Conservation (phyloP, 2,113 vertebrate genomes). For the Triplophysa siluroides region DNA sequence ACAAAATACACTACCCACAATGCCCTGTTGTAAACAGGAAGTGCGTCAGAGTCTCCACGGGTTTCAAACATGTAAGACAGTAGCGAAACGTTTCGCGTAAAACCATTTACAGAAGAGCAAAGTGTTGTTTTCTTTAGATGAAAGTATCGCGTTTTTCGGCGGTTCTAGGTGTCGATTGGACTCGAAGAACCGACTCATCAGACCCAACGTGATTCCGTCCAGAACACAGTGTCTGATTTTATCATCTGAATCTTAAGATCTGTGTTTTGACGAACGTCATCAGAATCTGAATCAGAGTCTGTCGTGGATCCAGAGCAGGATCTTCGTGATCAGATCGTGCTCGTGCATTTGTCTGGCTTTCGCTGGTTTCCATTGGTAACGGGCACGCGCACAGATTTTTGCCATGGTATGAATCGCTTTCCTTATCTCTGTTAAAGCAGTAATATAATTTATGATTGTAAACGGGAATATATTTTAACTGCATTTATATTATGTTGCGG, state of each 20-base stretch:
- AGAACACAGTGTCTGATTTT: not conserved
- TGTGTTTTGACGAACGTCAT: too few relatives aligned
- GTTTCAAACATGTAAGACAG: constrained; percentile 28
- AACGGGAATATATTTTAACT: too few relatives aligned
- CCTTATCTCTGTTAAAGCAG: not conserved
- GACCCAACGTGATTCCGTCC: not conserved
- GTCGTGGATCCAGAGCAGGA: not conserved
- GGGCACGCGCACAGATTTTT: constrained; percentile 22
- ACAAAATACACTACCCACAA: constrained; percentile 65
- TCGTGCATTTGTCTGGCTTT: not conserved
- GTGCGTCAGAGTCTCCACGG: not conserved
- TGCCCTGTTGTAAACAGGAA: constrained; percentile 64
- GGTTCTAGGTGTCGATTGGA: not conserved
- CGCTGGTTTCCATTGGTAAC: constrained; percentile 28
- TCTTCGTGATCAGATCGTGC: not conserved
- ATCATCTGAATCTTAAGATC: not conserved
- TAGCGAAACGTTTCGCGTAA: not conserved
- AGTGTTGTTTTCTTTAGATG: too few relatives aligned
- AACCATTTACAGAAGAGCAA: not conserved
- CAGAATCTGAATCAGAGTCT: not conserved
- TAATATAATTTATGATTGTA: too few relatives aligned
- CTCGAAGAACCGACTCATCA: not conserved
- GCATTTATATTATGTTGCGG: too few relatives aligned
- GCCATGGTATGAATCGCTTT: not conserved
- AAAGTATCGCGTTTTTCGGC: not conserved